Base-by-base conservation (phyloP, 2,888 invertebrate species). In the Pemphredon lugubris region DNA sequence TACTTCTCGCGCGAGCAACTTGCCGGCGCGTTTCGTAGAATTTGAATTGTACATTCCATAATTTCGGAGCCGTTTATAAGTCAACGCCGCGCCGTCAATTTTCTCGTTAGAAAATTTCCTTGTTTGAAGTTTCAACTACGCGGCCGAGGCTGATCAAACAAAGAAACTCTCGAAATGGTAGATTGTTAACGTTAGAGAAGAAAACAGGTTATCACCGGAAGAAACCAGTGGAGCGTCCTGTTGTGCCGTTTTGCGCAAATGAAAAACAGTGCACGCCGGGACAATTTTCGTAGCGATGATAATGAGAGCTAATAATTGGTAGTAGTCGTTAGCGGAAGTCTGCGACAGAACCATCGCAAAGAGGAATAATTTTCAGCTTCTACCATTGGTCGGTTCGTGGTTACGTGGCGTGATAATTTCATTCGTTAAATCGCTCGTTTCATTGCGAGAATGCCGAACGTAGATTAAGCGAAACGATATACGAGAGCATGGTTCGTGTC, bases 271-370 rank as follows among this genome's bases (percentile, higher is more conserved):
- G 51, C 44, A 37, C 37, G 50, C 21, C 54, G 58, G 47, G 47
- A 67, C 60, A 67, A 78, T 78, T 78, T 70, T 77, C 78, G 59
- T 48, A 60, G 66, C 48, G n/a, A 53, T 42, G 73, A 70, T 80
- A 78, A 79, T 61, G 65, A 70, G 48, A 73, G 70, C 59, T 76
- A 76, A 78, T 67, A 70, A 79, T 75, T 67, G 64, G 54, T 57
- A 40, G 54, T 65, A 71, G 64, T 72, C 67, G 67, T 77, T 75
- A 68, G 72, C 67, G 72, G 67, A 72, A 72, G 55, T 63, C 51
- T 63, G 75, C 60, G 60, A 75, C 58, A 39, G 64, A 54, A 37
- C 39, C 50, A 59, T 73, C 66, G 60, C 42, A 58, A 47, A 32
- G 42, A 70, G 60, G 65, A 50, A 54, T 73, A 79, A 73, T 75